phyloP scores from a whole-genome alignment of 1,140 invertebrate genomes.

The Acyrthosiphon pisum region DNA sequence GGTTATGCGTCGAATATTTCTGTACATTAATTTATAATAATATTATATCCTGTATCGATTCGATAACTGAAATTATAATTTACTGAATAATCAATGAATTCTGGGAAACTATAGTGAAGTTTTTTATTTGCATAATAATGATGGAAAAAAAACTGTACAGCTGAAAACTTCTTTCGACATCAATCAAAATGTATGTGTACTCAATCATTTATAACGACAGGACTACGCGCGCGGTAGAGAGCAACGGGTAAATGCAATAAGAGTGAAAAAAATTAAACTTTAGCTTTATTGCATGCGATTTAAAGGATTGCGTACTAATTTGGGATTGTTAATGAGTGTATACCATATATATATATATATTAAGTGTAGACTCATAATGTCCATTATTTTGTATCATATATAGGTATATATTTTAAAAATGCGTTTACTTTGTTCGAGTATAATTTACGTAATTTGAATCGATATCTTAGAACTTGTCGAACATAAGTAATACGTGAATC shows the following conservation, averaged over 20 bases:
- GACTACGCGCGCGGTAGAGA: not conserved
- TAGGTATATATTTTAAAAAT: not conserved
- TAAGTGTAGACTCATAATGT: not conserved
- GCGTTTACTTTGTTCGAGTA: not conserved
- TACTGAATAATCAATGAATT: not conserved
- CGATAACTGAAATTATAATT: slow-evolving; percentile 5
- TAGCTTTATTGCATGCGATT: not conserved
- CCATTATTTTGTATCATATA: not conserved
- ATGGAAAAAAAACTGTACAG: not conserved
- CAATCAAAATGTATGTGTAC: not conserved
- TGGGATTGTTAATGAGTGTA: not conserved
- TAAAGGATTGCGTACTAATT: not conserved
- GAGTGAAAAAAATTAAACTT: not conserved
- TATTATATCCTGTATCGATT: not conserved
- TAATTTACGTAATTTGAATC: not conserved
- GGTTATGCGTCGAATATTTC: not conserved
- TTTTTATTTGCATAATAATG: slow-evolving; percentile 6
- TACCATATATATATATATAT: not conserved
- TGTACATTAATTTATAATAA: not conserved
- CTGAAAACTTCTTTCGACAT: not conserved
- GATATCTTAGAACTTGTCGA: not conserved
- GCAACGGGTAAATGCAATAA: not conserved
- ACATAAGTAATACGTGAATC: not conserved
- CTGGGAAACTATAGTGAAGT: not conserved
- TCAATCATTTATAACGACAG: slow-evolving; percentile 10